Conservation (phyloP, 2,797 vertebrate species). For the Micrastur ruficollis region DNA sequence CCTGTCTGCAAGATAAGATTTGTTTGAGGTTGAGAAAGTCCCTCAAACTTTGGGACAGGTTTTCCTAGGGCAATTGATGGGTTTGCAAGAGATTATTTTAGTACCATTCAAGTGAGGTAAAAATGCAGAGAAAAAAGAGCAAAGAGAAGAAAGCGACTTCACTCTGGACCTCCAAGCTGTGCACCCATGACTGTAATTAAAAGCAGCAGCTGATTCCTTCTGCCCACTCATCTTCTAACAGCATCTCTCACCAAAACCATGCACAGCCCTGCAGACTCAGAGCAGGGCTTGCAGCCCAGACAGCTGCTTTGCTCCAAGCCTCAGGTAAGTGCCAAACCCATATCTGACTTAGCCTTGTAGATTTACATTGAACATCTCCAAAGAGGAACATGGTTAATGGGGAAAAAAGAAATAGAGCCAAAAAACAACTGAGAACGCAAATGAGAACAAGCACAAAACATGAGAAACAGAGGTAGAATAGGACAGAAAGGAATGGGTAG, state of each 20-base stretch:
- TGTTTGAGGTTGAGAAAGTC: background rate
- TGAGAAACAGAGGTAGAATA: background rate
- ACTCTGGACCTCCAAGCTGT: background rate
- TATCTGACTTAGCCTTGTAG: background rate
- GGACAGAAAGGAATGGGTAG: background rate
- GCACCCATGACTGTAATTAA: background rate
- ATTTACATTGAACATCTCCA: background rate
- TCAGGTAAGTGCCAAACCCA: background rate
- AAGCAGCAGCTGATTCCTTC: background rate
- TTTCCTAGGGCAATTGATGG: background rate
- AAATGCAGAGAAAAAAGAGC: background rate
- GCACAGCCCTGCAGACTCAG: background rate
- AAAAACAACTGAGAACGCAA: background rate
- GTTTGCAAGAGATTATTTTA: fast-evolving
- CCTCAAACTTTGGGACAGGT: background rate
- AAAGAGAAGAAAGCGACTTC: background rate
- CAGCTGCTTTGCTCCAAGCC: background rate
- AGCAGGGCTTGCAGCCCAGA: background rate
- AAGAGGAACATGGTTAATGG: background rate
- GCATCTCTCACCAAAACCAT: background rate
- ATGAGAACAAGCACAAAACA: background rate
- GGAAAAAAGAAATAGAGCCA: background rate
- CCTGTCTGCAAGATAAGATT: background rate
- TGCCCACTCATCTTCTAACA: background rate
- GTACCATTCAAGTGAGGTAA: background rate